phyloP scores from a whole-genome alignment of 2,888 invertebrate genomes.

The Morpho achilles region DNA sequence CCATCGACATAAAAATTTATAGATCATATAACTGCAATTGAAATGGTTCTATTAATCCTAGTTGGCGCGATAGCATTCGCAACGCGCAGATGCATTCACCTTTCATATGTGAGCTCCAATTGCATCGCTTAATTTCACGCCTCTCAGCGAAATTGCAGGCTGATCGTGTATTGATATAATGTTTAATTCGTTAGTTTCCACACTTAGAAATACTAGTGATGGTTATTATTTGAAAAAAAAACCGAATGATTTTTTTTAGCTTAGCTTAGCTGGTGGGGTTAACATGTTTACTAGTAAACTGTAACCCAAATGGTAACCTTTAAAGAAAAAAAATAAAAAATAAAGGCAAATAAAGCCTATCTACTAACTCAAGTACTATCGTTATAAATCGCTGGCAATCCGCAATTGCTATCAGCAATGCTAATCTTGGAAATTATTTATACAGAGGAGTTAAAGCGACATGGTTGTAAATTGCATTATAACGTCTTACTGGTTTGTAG shows the following conservation, averaged over 20 bases:
- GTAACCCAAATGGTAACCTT: too few relatives aligned
- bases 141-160: constrained; percentile 31
- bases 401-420: constrained; percentile 20
- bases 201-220: not conserved
- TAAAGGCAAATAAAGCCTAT: too few relatives aligned
- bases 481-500: constrained; percentile 1
- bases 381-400: constrained; percentile 22
- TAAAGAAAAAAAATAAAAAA: too few relatives aligned
- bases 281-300: too few relatives aligned
- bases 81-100: constrained; percentile 33
- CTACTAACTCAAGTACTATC: constrained; percentile 20
- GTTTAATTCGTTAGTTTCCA: constrained; percentile 15
- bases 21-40: constrained; percentile 3
- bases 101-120: constrained; percentile 50
- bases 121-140: constrained; percentile 66
- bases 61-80: constrained; percentile 14
- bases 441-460: constrained; percentile 21
- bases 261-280: too few relatives aligned
- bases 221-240: too few relatives aligned
- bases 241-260: too few relatives aligned
- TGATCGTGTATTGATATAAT: constrained; percentile 15
- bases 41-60: constrained; percentile 13
- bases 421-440: constrained; percentile 25
- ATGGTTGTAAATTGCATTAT: constrained; percentile 17
- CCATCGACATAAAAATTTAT: not conserved